A percentile compares a stretch with the other conserved stretches of the same genome.
Conservation (phyloP, 1,140 invertebrate genomes). For the Pygmarrhopalites habei region DNA sequence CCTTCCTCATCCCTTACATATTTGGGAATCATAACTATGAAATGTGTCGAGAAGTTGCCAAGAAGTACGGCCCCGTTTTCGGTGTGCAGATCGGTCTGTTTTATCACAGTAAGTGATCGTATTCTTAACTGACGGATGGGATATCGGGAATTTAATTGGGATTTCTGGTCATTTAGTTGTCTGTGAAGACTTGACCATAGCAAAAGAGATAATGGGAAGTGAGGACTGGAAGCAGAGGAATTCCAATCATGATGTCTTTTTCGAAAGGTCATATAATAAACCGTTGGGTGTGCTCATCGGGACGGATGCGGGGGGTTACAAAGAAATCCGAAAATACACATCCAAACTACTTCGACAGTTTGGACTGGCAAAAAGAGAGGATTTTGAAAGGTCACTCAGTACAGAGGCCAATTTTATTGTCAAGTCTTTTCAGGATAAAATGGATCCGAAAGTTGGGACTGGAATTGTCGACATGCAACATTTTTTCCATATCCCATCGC, state of each 20-base stretch:
- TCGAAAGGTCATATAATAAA: constrained; percentile 4
- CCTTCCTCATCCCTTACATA: not conserved
- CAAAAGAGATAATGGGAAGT: not conserved
- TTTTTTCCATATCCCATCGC: constrained; percentile 37
- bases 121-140: not conserved
- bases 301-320: not conserved
- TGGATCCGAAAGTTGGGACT: not conserved
- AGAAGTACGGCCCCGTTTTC: constrained; percentile 9
- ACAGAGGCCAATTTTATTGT: not conserved
- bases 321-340: constrained; percentile 5
- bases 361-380: not conserved
- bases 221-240: constrained; percentile 12
- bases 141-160: not conserved
- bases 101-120: constrained; percentile 5
- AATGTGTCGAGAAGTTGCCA: constrained; percentile 12
- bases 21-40: constrained; percentile 12
- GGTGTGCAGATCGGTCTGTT: constrained; percentile 10
- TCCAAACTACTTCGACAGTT: not conserved
- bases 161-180: constrained; percentile 2
- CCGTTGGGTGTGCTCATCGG: constrained; percentile 2
- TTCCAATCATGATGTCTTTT: not conserved
- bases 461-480: constrained; percentile 19
- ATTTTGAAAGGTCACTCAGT: not conserved
- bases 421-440: not conserved
- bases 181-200: constrained; percentile 1